Percentiles rank a stretch among this genome's conserved stretches.
phyloP scores from a whole-genome alignment of 2,888 invertebrate genomes.

The Fabriciana adippe region DNA sequence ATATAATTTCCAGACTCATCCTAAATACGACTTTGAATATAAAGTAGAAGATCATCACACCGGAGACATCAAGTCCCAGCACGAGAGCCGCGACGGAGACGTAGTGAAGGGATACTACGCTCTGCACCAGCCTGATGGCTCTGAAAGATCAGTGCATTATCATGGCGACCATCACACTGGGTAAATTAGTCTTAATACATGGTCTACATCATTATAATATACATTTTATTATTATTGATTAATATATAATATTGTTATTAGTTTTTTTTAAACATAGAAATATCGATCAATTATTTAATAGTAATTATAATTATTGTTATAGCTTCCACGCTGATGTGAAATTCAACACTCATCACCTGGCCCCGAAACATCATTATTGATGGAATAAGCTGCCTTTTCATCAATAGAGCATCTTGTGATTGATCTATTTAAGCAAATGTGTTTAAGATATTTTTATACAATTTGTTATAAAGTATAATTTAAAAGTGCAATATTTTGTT shows the following conservation, averaged over 20 bases:
- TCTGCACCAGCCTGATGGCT: conserved; percentile 73
- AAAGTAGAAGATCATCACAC: conserved; percentile 52
- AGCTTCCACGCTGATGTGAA: conserved; percentile 74
- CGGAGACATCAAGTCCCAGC: conserved; percentile 64
- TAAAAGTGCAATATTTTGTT: no score
- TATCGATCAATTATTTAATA: no score
- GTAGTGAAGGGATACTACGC: conserved; percentile 71
- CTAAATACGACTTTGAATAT: conserved; percentile 50
- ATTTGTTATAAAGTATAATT: no score
- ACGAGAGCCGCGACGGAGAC: conserved; percentile 71
- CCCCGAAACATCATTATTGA: conserved; percentile 49
- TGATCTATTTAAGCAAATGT: not conserved
- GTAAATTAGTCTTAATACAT: not conserved
- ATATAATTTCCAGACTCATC: conserved; percentile 42
- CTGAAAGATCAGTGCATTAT: conserved; percentile 72
- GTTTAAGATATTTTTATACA: no score
- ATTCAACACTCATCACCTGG: conserved; percentile 66
- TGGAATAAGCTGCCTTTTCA: not conserved
- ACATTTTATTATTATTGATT: no score
- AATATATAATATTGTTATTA: no score
- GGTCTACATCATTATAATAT: no score
- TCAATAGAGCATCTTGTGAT: not conserved
- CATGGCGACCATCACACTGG: conserved; percentile 54
- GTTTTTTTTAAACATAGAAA: no score
- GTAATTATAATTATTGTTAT: conserved; percentile 38